phyloP scores from a whole-genome alignment of 2,113 vertebrate genomes.

The Leucosticte australis region DNA sequence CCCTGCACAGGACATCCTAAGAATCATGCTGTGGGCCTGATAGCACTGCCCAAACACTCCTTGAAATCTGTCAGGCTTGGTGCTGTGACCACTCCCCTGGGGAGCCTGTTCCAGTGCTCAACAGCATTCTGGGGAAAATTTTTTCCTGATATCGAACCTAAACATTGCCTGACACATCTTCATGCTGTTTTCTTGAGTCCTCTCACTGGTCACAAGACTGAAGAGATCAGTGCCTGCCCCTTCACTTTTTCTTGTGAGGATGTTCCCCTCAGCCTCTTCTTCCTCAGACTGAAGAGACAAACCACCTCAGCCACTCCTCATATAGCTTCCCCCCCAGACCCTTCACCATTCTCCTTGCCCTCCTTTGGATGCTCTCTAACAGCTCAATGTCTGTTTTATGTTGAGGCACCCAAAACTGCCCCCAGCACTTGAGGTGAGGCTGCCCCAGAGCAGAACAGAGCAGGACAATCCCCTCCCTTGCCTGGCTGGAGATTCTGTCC shows the following conservation, averaged over 20 bases:
- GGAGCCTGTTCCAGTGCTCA: not conserved
- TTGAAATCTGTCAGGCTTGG: not conserved
- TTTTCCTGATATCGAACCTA: not conserved
- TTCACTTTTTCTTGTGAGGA: fast-evolving
- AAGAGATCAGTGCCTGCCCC: not conserved
- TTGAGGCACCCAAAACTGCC: fast-evolving
- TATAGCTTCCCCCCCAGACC: fast-evolving
- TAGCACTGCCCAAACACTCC: not conserved
- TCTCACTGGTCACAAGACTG: fast-evolving
- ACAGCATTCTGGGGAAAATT: too few relatives aligned
- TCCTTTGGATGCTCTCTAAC: not conserved
- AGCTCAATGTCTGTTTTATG: fast-evolving
- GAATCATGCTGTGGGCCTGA: not conserved
- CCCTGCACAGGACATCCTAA: not conserved
- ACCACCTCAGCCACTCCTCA: not conserved
- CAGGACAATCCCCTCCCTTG: not conserved
- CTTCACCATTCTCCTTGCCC: fast-evolving
- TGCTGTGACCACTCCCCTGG: not conserved
- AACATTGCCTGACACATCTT: fast-evolving
- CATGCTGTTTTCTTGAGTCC: not conserved
- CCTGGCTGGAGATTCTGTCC: fast-evolving
- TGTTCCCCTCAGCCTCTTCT: not conserved
- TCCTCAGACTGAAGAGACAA: not conserved
- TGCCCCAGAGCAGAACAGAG: fast-evolving
- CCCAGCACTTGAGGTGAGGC: not conserved